phyloP scores from a whole-genome alignment of 2,113 vertebrate species.

The Pelecanoides urinatrix region DNA sequence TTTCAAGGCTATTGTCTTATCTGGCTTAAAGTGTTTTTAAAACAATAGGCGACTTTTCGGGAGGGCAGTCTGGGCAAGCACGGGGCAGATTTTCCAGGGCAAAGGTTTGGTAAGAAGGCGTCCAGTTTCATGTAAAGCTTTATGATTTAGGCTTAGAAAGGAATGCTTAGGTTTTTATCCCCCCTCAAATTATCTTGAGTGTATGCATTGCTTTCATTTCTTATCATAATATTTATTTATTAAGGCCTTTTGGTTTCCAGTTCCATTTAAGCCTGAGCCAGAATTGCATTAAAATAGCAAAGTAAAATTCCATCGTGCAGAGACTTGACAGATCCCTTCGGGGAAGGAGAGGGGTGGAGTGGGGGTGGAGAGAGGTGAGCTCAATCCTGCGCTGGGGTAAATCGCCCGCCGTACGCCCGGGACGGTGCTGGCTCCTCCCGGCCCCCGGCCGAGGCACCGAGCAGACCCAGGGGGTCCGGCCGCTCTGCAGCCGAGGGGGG shows the following conservation, averaged over 20 bases:
- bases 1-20: slow-evolving; percentile 66
- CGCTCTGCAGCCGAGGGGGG: rapidly evolving
- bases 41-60: slow-evolving; percentile 46
- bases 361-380: slow-evolving; percentile 66
- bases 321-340: slow-evolving; percentile 77
- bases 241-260: slow-evolving; percentile 79
- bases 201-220: slow-evolving; percentile 79
- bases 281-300: slow-evolving; percentile 83
- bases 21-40: slow-evolving; percentile 53
- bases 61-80: slow-evolving; percentile 41
- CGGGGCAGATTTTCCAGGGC: slow-evolving; percentile 34
- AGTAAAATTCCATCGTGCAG: slow-evolving; percentile 79
- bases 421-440: not conserved
- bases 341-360: slow-evolving; percentile 66
- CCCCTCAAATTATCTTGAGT: slow-evolving; percentile 67
- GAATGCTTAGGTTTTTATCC: slow-evolving; percentile 70
- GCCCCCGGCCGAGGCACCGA: not conserved
- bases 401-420: not conserved
- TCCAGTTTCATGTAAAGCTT: slow-evolving; percentile 43
- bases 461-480: not conserved
- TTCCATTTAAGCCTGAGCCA: slow-evolving; percentile 82
- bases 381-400: not conserved
- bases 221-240: slow-evolving; percentile 88
- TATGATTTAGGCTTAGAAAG: slow-evolving; percentile 60
- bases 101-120: slow-evolving; percentile 43